Conservation (phyloP, 2,797 vertebrate species). For the Graptemys geographica region DNA sequence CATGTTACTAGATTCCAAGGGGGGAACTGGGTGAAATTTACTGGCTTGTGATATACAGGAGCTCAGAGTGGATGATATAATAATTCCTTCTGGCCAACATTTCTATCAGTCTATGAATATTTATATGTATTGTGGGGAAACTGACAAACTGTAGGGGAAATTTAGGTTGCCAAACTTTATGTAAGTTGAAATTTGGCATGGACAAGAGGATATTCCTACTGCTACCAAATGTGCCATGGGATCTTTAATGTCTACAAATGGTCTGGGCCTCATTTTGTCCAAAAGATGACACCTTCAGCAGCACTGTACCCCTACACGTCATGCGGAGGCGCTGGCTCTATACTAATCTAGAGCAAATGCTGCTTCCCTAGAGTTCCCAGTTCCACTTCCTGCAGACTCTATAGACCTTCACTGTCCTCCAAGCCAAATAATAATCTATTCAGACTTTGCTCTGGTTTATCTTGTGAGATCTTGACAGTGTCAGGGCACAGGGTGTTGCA, state of each 20-base stretch:
- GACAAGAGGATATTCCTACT: not conserved
- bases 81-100: not conserved
- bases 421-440: not conserved
- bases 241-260: conserved; percentile 17
- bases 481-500: not conserved
- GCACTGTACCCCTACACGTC: not conserved
- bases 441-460: not conserved
- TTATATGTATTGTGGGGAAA: not conserved
- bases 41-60: fast-evolving
- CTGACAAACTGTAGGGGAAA: not conserved
- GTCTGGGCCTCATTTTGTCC: conserved; percentile 6
- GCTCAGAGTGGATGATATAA: fast-evolving
- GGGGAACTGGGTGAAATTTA: fast-evolving
- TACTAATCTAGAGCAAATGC: not conserved
- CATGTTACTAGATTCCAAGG: not conserved
- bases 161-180: fast-evolving
- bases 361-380: not conserved
- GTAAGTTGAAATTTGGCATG: fast-evolving
- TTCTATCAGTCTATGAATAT: no score
- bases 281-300: not conserved
- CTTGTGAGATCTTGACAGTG: not conserved
- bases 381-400: not conserved
- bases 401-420: fast-evolving
- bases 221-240: not conserved
- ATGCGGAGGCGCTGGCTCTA: not conserved